Evolutionary conservation across 2,113 vertebrate genomes (phyloP).

Genomic region (Mastomys coucha): DNA sequence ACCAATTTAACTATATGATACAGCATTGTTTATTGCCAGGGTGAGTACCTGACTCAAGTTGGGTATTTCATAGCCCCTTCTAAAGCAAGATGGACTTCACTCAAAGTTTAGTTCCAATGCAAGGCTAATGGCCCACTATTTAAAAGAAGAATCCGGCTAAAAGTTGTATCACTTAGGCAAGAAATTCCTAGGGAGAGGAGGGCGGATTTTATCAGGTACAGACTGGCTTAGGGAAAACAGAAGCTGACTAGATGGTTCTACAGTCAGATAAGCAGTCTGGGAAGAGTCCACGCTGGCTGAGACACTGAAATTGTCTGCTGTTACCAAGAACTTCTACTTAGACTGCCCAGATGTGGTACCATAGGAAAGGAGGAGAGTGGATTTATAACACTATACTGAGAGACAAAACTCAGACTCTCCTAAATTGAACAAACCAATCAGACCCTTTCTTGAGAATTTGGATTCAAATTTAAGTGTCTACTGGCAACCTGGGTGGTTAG

Average conservation of each 20-base stretch:
- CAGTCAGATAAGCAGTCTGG: not conserved
- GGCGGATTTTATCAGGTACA: not conserved
- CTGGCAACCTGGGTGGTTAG: not conserved
- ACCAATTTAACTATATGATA: not conserved
- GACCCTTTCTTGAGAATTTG: not conserved
- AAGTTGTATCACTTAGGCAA: not conserved
- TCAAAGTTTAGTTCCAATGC: not conserved
- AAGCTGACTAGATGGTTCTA: not conserved
- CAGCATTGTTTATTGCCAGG: not conserved
- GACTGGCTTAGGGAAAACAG: not conserved
- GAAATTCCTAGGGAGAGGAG: not conserved
- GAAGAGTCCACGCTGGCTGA: not conserved
- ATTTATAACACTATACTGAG: not conserved
- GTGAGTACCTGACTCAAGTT: not conserved
- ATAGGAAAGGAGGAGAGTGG: not conserved
- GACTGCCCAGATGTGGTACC: not conserved
- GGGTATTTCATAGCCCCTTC: not conserved
- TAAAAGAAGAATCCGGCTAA: not conserved
- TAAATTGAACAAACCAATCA: not conserved
- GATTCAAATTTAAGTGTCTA: not conserved
- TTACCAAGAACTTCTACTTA: not conserved
- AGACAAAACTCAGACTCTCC: not conserved
- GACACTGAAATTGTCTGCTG: not conserved
- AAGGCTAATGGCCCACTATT: not conserved
- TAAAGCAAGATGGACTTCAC: not conserved